phyloP scores from a whole-genome alignment of 2,888 invertebrate species.

The Machimus atricapillus region DNA sequence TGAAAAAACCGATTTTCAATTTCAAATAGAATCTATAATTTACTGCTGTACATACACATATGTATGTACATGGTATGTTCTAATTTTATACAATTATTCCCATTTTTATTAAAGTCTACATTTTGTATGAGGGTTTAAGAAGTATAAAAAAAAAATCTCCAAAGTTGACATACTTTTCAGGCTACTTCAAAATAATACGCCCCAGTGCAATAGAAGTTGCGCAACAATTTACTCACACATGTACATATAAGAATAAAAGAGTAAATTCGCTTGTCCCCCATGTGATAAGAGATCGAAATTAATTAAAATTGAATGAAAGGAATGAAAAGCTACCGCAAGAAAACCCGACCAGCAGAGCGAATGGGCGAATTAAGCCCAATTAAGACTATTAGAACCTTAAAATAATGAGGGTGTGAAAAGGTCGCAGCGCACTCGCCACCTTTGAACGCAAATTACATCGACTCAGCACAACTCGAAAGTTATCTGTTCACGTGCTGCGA shows the following conservation, averaged over 20 bases:
- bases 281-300: neutral
- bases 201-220: neutral
- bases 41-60: too few species aligned
- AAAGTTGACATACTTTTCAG: too few species aligned
- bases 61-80: too few species aligned
- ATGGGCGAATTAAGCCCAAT: constrained; percentile 4
- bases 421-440: neutral
- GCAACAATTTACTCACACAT: neutral
- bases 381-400: neutral
- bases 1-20: too few species aligned
- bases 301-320: neutral
- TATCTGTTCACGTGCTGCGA: neutral
- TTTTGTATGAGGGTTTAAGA: too few species aligned
- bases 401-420: constrained; percentile 5
- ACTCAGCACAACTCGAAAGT: neutral
- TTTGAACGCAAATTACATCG: neutral
- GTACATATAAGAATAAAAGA: neutral
- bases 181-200: too few species aligned
- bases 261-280: neutral
- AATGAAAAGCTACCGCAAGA: neutral
- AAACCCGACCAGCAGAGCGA: neutral
- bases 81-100: too few species aligned
- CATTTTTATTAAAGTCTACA: too few species aligned
- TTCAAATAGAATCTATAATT: too few species aligned
- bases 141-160: too few species aligned